Evolutionary conservation across 2,113 vertebrate species (phyloP).

Genomic region (Carollia perspicillata): DNA sequence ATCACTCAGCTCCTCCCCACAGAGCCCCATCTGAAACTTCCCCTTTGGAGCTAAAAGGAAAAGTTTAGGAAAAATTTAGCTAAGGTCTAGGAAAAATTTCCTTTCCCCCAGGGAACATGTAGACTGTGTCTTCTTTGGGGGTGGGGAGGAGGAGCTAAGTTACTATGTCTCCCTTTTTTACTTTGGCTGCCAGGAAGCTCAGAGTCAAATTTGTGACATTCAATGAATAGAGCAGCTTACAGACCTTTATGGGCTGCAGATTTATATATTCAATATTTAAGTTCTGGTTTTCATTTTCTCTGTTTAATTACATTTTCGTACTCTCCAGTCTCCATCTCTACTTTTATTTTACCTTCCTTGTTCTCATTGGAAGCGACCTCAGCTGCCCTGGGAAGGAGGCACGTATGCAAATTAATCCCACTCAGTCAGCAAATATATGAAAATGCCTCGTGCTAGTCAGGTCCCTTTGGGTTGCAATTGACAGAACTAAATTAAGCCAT

Average conservation of each 20-base stretch:
- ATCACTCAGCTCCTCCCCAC: background rate
- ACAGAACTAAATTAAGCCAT: background rate
- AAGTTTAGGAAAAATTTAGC: background rate
- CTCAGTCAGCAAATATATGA: background rate
- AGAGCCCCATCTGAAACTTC: background rate
- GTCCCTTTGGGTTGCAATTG: background rate
- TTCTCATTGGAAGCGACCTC: background rate
- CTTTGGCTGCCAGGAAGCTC: slow-evolving; percentile 27
- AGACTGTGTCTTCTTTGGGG: background rate
- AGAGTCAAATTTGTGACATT: background rate
- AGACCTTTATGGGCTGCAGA: background rate
- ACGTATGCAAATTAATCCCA: background rate
- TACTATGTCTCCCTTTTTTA: background rate
- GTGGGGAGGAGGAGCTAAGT: background rate
- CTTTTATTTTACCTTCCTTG: background rate
- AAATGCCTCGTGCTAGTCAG: background rate
- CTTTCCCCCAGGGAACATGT: background rate
- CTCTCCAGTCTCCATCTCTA: background rate
- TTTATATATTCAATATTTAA: background rate
- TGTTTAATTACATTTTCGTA: background rate
- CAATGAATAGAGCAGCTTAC: background rate
- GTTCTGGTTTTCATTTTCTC: background rate
- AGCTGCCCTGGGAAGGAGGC: background rate
- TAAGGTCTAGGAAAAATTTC: background rate
- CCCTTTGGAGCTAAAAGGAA: background rate